Percentiles rank a stretch among this genome's conserved stretches.
Conservation (phyloP, 2,888 invertebrate species). For the Galerucella calmariensis region DNA sequence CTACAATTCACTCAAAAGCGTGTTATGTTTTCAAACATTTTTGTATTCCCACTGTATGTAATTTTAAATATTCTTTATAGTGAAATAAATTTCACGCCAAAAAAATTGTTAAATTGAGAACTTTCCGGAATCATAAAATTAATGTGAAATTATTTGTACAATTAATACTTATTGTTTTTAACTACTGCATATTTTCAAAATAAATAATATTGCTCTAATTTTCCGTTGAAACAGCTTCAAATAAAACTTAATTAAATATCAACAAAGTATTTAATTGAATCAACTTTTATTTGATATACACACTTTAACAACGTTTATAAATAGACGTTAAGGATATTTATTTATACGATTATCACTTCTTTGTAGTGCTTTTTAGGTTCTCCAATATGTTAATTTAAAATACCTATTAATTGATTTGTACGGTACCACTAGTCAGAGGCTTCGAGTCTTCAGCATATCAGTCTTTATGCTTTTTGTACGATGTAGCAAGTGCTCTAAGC, state of each 20-base stretch:
- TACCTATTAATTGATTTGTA: no score
- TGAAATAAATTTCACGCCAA: neutral
- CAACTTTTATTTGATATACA: neutral
- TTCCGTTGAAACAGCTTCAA: neutral
- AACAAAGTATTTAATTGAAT: neutral
- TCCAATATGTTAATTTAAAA: no score
- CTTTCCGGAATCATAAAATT: neutral
- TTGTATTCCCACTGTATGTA: neutral
- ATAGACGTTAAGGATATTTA: neutral
- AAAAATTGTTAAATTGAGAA: constrained; percentile 7
- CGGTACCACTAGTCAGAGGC: no score
- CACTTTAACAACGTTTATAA: neutral
- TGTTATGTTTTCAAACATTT: neutral
- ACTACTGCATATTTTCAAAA: neutral
- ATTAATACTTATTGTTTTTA: neutral
- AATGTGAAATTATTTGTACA: neutral
- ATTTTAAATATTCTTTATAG: neutral
- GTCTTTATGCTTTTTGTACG: no score
- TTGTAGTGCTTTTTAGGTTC: neutral
- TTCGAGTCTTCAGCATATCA: no score
- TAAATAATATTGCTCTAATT: constrained; percentile 1
- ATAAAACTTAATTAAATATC: neutral
- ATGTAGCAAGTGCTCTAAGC: no score
- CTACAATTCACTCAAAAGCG: neutral
- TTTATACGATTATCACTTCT: neutral